phyloP scores from a whole-genome alignment of 1,140 invertebrate species.

The Coenobita brevimanus region DNA sequence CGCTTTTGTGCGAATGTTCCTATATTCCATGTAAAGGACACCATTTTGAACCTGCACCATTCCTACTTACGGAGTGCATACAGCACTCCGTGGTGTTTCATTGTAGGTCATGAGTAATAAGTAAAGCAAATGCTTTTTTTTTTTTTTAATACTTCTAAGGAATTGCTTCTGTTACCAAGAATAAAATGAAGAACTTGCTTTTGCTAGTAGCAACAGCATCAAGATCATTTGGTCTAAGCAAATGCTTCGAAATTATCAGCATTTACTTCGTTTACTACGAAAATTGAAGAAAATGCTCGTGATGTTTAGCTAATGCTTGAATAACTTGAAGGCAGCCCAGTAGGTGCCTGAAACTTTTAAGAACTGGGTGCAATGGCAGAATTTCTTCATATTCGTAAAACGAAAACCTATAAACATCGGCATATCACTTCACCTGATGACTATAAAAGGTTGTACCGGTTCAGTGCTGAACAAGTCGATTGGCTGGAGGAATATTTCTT shows the following conservation, averaged over 20 bases:
- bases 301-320: background rate
- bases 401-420: background rate
- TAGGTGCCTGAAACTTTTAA: constrained; percentile 5
- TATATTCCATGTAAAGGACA: too few relatives aligned
- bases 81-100: too few relatives aligned
- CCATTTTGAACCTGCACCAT: too few relatives aligned
- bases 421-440: background rate
- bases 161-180: background rate
- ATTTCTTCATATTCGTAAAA: constrained; percentile 1
- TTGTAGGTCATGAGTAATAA: too few relatives aligned
- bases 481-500: background rate
- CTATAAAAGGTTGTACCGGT: background rate
- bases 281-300: too few relatives aligned
- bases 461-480: background rate
- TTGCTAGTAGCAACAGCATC: background rate
- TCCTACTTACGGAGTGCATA: too few relatives aligned
- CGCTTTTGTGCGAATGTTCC: too few relatives aligned
- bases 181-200: background rate
- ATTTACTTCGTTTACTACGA: background rate
- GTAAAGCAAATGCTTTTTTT: constrained; percentile 10
- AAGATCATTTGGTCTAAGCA: background rate
- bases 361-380: background rate
- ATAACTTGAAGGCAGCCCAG: background rate
- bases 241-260: constrained; percentile 10
- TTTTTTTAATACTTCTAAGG: background rate